phyloP scores from a whole-genome alignment of 2,888 invertebrate genomes.

The Mesorhabditis belari region DNA sequence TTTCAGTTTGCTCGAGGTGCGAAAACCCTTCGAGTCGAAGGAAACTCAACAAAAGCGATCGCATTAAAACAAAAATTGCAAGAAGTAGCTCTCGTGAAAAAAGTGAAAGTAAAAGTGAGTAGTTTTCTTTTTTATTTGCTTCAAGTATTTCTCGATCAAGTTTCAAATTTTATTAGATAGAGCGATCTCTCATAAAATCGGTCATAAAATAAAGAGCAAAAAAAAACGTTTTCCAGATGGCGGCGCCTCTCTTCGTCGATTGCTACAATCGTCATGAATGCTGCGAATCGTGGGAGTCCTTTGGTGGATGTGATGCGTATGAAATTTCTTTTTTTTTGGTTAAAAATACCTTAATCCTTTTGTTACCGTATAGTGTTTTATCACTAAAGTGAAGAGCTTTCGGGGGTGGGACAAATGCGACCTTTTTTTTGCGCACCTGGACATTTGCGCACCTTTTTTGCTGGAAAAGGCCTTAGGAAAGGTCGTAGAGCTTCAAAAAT shows the following conservation, averaged over 20 bases:
- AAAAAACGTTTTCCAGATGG: constrained; percentile 15
- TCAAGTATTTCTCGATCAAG: too few relatives aligned
- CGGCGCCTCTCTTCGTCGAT: constrained; percentile 38
- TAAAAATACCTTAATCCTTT: background rate
- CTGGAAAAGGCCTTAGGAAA: too few relatives aligned
- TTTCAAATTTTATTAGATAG: too few relatives aligned
- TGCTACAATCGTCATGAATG: constrained; percentile 40
- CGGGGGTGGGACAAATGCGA: too few relatives aligned
- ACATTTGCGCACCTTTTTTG: too few relatives aligned
- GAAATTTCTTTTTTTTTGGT: background rate
- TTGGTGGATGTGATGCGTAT: background rate
- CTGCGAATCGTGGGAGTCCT: background rate
- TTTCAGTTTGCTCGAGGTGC: background rate
- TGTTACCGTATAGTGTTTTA: too few relatives aligned
- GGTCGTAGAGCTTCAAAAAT: too few relatives aligned
- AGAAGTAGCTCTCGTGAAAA: background rate
- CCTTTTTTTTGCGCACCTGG: too few relatives aligned
- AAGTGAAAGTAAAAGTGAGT: background rate
- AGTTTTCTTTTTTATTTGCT: too few relatives aligned
- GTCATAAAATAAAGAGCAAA: too few relatives aligned
- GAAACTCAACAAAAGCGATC: background rate
- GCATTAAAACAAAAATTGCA: background rate
- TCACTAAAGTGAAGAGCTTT: too few relatives aligned
- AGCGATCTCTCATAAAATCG: too few relatives aligned
- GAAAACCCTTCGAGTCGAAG: background rate